A percentile compares a stretch with the other conserved stretches of the same genome.
Conservation (phyloP, 2,113 vertebrate genomes). For the Calonectris borealis region DNA sequence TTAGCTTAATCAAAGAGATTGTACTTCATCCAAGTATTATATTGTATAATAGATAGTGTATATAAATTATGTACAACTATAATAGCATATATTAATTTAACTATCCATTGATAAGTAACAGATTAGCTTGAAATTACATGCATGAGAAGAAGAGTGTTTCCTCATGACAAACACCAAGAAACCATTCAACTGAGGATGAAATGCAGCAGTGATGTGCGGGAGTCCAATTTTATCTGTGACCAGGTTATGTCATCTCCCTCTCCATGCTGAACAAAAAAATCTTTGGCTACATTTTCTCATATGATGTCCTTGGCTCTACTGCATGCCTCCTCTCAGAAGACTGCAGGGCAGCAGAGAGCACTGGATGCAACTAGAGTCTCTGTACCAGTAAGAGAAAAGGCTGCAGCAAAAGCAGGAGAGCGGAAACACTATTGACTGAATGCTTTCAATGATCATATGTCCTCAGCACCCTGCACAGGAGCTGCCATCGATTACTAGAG, state of each 20-base stretch:
- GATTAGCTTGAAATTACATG: background rate
- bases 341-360: background rate
- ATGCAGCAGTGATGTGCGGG: background rate
- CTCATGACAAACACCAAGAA: background rate
- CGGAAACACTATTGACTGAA: background rate
- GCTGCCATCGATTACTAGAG: background rate
- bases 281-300: background rate
- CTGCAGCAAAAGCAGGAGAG: background rate
- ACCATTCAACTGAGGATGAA: background rate
- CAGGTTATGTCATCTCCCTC: background rate
- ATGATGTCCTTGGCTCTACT: background rate
- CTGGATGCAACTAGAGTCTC: background rate
- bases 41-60: background rate
- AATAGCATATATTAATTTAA: background rate
- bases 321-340: background rate
- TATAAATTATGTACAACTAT: background rate
- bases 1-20: background rate
- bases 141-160: background rate
- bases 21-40: background rate
- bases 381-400: background rate
- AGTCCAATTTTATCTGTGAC: background rate
- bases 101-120: background rate
- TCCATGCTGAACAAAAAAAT: background rate
- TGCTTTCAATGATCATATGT: background rate
- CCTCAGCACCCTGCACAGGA: background rate